Base-by-base conservation (phyloP, 2,888 invertebrate species). In the Malthinus seriepunctatus region DNA sequence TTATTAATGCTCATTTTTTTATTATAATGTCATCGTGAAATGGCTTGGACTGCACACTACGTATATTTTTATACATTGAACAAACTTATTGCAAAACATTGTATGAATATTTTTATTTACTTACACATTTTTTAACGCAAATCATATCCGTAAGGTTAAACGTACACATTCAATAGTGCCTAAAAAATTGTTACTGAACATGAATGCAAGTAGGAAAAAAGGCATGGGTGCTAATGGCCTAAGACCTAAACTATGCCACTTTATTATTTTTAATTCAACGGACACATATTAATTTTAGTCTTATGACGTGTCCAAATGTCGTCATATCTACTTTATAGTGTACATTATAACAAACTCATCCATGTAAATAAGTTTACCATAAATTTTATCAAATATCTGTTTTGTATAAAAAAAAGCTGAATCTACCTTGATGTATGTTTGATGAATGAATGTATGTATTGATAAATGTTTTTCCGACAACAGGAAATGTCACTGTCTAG, bases 11-110 rank as follows among this genome's bases (percentile, higher is more conserved):
- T 63, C 61, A 63, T 60, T 56, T 55, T 54, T 42, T 56, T 49
- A 59, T 59, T 38, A 52, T 52, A 57, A 23, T 32, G 52, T 55
- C 45, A 50, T 62, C 52, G 63, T 66, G 67, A 42, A 70, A 74
- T 75, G 75, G 76, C 78, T 78, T 77, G 76, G 78, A 76, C 75
- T 77, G 77, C 78, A 78, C 78, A 78, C 76, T 78, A 78, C 75
- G 74, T 77, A 78, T 79, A 79, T 79, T 78, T 79, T 79, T 78
- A 77, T 79, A 79, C 76, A 77, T 76, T 78, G 77, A 78, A 76
- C 75, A 77, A 76, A 74, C 73, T 74, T 73, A 71, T 75, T 71
- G 72, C 73, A 71, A 23, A 75, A 72, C 59, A 70, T 74, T 73
- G 73, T 74, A 76, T 73, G 75, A 73, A 73, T 77, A 76, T 78